Conservation (phyloP, 2,888 invertebrate genomes). For the Drosophila siamana region DNA sequence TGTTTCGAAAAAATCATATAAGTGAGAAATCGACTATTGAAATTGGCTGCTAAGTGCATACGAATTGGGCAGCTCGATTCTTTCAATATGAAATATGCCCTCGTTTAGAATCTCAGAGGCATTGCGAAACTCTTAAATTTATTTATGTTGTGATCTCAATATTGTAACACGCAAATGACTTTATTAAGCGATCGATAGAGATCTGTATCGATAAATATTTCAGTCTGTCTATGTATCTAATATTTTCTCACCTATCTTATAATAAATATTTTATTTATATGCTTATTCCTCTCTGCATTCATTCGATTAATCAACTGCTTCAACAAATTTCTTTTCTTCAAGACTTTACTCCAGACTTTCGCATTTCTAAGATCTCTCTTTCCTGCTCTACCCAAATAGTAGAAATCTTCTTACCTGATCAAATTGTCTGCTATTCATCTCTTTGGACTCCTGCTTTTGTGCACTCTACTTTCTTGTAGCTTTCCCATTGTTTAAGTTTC, state of each 20-base stretch:
- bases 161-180: background rate
- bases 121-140: background rate
- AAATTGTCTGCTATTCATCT: background rate
- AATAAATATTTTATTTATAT: too few relatives aligned
- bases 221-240: too few relatives aligned
- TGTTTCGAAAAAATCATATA: conserved; percentile 11
- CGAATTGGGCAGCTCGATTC: conserved; percentile 3
- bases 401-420: background rate
- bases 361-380: background rate
- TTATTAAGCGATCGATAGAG: too few relatives aligned
- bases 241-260: too few relatives aligned
- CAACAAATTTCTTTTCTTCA: background rate
- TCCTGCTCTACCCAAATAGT: background rate
- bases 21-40: conserved; percentile 3
- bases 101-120: background rate
- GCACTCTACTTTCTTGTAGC: background rate
- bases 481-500: background rate
- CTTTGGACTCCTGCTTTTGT: background rate
- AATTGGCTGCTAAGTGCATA: conserved; percentile 5
- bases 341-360: background rate
- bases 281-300: background rate
- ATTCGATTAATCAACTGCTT: background rate
- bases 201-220: too few relatives aligned
- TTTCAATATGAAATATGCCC: background rate
- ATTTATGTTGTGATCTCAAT: background rate